Evolutionary conservation across 2,888 invertebrate species (phyloP).

Genomic region (Monochamus alternatus): DNA sequence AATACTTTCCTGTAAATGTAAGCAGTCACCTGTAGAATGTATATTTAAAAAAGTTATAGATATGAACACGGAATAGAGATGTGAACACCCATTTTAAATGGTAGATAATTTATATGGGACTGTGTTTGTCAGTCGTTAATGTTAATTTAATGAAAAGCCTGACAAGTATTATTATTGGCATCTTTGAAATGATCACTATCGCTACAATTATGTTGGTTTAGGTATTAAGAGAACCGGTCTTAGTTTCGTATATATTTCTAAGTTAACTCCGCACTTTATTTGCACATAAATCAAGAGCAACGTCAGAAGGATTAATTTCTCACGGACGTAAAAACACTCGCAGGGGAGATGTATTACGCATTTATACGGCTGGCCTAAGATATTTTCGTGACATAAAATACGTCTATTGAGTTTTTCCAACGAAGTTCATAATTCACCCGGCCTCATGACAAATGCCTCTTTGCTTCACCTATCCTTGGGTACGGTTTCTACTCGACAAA

Average conservation of each 20-base stretch:
- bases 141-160: too few species aligned
- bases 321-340: conserved; percentile 36
- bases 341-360: conserved; percentile 53
- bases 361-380: conserved; percentile 60
- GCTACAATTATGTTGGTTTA: background rate
- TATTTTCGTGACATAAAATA: conserved; percentile 63
- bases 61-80: too few species aligned
- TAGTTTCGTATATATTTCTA: background rate
- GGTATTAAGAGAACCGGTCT: background rate
- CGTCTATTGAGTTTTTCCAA: conserved; percentile 64
- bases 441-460: conserved; percentile 65
- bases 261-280: conserved; percentile 13
- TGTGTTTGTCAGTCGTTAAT: too few species aligned
- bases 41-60: too few species aligned
- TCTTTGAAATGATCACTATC: too few species aligned
- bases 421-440: conserved; percentile 65
- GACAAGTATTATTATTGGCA: too few species aligned
- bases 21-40: too few species aligned
- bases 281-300: conserved; percentile 38
- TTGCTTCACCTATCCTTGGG: conserved; percentile 63
- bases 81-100: too few species aligned
- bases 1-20: too few species aligned
- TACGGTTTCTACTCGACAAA: conserved; percentile 32
- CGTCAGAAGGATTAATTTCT: conserved; percentile 40
- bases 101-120: too few species aligned